phyloP scores from a whole-genome alignment of 2,888 invertebrate genomes.

The Xanthostigma xanthostigma region DNA sequence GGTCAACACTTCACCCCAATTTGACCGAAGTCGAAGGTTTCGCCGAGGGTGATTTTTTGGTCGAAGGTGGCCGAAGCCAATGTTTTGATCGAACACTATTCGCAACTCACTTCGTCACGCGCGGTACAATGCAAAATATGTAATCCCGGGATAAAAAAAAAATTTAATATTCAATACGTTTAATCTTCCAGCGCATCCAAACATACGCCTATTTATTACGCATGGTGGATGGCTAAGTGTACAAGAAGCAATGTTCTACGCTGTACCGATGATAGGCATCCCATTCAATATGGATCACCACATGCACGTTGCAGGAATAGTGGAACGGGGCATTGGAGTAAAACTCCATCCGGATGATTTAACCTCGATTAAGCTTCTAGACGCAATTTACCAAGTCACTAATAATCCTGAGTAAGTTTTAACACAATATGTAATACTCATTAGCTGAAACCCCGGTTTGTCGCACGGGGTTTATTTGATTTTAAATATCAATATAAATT shows the following conservation, averaged over 20 bases:
- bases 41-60: no score
- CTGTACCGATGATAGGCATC: conserved; percentile 17
- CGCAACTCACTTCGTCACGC: no score
- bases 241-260: conserved; percentile 17
- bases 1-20: no score
- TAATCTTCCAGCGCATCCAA: conserved; percentile 13
- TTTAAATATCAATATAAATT: no score
- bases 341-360: conserved; percentile 13
- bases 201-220: conserved; percentile 15
- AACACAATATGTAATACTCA: no score
- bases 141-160: no score
- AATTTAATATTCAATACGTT: neutral
- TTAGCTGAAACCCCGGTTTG: no score
- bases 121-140: no score
- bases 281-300: conserved; percentile 22
- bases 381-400: conserved; percentile 15
- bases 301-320: conserved; percentile 18
- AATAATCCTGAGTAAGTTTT: conserved; percentile 15
- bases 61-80: no score
- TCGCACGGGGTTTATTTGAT: no score
- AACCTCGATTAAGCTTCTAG: conserved; percentile 12
- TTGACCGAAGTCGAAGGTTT: no score
- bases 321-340: conserved; percentile 15
- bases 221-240: conserved; percentile 19
- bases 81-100: no score